These are phyloP conservation scores for Chaetodon trifasciatus DNA, from an alignment of 2,797 vertebrate species.

Conservation along the genomic window DNA sequence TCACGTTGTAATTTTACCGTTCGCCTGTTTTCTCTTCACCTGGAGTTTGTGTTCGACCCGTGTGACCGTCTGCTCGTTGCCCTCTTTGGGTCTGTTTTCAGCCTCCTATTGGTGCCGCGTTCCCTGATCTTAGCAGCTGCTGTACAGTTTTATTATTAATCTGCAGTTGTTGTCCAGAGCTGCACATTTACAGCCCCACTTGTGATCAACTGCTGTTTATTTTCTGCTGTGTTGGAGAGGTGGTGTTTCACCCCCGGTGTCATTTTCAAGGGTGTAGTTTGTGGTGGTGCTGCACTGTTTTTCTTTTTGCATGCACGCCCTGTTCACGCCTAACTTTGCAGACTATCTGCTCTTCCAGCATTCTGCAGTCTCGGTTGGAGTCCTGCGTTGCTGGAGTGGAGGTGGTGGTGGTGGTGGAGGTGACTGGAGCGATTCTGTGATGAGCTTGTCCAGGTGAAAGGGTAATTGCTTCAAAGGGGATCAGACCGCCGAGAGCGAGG, in stretches of 20 bases:
- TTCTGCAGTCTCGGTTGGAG: constrained; percentile 47
- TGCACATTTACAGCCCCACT: neutral
- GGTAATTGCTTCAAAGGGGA: constrained; percentile 93
- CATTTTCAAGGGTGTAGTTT: neutral
- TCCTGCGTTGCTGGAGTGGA: constrained; percentile 15
- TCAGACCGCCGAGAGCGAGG: constrained; percentile 74
- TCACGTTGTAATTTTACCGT: neutral
- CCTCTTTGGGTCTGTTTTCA: neutral
- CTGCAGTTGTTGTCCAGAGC: neutral
- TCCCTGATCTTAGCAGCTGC: neutral
- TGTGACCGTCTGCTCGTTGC: neutral
- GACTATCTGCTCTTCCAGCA: neutral
- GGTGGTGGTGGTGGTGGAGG: constrained; percentile 24
- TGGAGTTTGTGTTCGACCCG: neutral
- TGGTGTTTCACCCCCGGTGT: neutral
- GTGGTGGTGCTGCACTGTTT: neutral
- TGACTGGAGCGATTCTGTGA: constrained; percentile 72
- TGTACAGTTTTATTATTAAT: neutral
- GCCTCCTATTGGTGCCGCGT: neutral
- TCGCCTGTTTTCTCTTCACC: neutral
- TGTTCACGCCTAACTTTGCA: constrained; percentile 4
- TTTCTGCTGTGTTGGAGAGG: neutral
- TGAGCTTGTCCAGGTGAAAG: constrained; percentile 90
- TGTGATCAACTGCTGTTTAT: neutral
- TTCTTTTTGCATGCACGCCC: neutral